Conservation (phyloP, 2,888 invertebrate species). For the Pristionchus arcanus region DNA sequence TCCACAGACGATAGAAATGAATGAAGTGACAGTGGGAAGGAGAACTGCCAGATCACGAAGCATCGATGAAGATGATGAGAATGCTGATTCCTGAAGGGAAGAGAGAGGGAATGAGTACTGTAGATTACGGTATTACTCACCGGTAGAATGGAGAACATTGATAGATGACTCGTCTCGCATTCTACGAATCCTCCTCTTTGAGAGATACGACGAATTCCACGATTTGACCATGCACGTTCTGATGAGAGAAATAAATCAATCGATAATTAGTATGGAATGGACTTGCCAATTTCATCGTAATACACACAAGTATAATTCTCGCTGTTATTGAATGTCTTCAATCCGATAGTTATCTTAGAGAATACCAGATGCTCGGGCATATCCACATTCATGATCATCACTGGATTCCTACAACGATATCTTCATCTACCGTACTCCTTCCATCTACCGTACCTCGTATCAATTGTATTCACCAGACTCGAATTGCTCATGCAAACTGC, state of each 20-base stretch:
- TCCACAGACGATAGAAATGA: conserved; percentile 65
- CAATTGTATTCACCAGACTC: conserved; percentile 30
- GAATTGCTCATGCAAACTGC: conserved; percentile 65
- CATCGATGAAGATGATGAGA: conserved; percentile 56
- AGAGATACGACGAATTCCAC: conserved; percentile 69
- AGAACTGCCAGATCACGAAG: conserved; percentile 64
- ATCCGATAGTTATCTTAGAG: conserved; percentile 65
- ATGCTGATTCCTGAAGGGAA: conserved; percentile 33
- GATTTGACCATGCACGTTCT: conserved; percentile 74
- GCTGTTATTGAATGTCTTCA: conserved; percentile 63
- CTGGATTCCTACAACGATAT: conserved; percentile 45
- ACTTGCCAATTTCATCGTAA: conserved; percentile 70
- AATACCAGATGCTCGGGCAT: conserved; percentile 59
- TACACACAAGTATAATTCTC: conserved; percentile 77
- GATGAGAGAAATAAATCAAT: conserved; percentile 5
- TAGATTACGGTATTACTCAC: conserved; percentile 58
- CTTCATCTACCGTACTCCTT: neutral
- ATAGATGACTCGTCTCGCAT: conserved; percentile 74
- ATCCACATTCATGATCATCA: conserved; percentile 68
- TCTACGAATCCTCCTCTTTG: conserved; percentile 70
- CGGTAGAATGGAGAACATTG: conserved; percentile 74
- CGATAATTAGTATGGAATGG: neutral
- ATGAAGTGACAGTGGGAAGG: conserved; percentile 71
- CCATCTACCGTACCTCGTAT: conserved; percentile 22
- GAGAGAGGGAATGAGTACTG: neutral